Evolutionary conservation across 2,888 invertebrate genomes (phyloP), one percentile per base, ranked within the genome.

Genomic region (Lingula anatina): DNA sequence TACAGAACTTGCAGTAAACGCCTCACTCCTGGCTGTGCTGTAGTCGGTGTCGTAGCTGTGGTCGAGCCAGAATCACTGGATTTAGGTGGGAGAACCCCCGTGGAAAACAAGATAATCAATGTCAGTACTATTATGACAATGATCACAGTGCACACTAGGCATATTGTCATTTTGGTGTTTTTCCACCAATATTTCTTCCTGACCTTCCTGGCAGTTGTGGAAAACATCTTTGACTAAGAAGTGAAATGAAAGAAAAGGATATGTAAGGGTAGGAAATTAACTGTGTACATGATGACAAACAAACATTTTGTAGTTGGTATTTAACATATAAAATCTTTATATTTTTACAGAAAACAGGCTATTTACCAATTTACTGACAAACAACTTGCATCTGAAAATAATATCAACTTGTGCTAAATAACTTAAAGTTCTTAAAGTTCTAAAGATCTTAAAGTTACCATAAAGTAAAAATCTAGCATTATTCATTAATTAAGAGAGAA

Each of bases 91-190:
- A 74, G 56, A n/a, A 68, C 69, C 7, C 63, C 64, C 2, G 70
- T 65, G 15, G 71, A 70, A 54, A 62, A 69, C 27, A 71, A 60
- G 41, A 76, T 71, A 44, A 73, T 61, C 27, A 75, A 46, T 3
- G 66, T 58, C 47, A 77, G 62, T 48, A 71, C 57, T n/a, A 61
- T 24, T 12, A 76, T 36, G 25, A 74, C 60, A 1, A 71, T 49
- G 4, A 72, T 35, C 15, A 61, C 64, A 9, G 72, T 65, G n/a
- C 56, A 42, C 3, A 55, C 66, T 4, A 75, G 48, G 37, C 71
- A 68, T 4, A 76, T 53, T 47, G 64, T 74, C 75, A 76, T 75
- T 60, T 73, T 74, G 39, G 61, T 64, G 58, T 76, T 77, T 50
- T 64, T 62, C 74, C 75, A 77, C 68, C 70, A 76, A 58, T 72